Base-by-base conservation (phyloP, 2,888 invertebrate species). In the Euzophera pinguis region DNA sequence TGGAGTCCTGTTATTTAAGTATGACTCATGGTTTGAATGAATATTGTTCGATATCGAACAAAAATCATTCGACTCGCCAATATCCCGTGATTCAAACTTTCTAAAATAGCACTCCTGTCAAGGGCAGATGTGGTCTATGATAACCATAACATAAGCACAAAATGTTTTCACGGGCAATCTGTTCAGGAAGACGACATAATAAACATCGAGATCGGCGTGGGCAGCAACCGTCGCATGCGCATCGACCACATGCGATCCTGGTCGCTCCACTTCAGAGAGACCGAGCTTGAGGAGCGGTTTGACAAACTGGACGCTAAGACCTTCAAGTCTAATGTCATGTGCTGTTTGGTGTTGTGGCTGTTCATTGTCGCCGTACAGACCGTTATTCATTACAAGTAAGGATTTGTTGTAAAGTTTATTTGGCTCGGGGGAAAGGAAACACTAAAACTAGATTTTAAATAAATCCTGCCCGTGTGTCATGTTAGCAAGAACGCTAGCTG, bases 241-340 rank as follows among this genome's bases (percentile, higher is more conserved):
- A 92, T 92, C 47, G 95, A 97, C 56, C 97, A 98, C 82, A 95
- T 99, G 71, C 94, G 95, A 70, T 90, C 94, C 3, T 95, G 97
- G 94, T 95, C 97, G 5, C 91, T 99, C 57, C 93, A 95, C 58
- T 99, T 99, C 87, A 95, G 95, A 53, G 94, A 96, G 58, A 86
- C 91, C 35, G 92, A 93, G 13, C 93, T 97, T 69, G 99, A 99
- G 82, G 90, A 91, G 32, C 95, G 95, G 92, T 98, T 97, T 81
- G 95, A 95, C 58, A 94, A 95, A 73, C 91, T 97, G 53, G 93
- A 96, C 52, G 98, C 98, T 85, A 95, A 94, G 67, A 97, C 98
- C 93, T 98, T 98, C 89, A 96, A 97, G 75, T 98, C 98, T 12
- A 98, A 98, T 79, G 96, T 98, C 91, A 92, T 97, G 74, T 98